Evolutionary conservation across 2,797 vertebrate genomes (phyloP).

Genomic region (Epinephelus malabaricus): DNA sequence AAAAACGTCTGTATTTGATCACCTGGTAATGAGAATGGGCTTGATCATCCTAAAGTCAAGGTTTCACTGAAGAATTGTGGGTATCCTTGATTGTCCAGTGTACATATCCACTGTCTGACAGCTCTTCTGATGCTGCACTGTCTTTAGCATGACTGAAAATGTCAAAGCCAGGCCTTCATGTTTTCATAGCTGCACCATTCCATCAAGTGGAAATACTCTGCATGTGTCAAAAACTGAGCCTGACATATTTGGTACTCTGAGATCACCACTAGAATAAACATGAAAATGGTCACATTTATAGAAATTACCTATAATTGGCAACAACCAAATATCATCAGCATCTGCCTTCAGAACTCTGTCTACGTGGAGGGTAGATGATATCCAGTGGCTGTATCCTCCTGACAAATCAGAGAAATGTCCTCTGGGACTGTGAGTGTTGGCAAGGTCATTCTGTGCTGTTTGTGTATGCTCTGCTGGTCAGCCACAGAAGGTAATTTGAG

Average conservation of each 20-base stretch:
- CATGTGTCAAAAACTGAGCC: background rate
- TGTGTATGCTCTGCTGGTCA: conserved; percentile 70
- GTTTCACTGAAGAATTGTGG: background rate
- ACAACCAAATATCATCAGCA: conserved; percentile 2
- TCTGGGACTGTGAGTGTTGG: conserved; percentile 47
- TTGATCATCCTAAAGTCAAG: background rate
- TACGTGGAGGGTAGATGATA: conserved; percentile 25
- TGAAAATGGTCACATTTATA: background rate
- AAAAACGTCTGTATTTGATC: no score
- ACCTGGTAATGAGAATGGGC: no score
- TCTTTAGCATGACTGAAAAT: background rate
- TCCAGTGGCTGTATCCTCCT: conserved; percentile 20
- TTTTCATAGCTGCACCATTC: background rate
- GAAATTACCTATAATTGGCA: background rate
- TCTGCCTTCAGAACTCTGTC: conserved; percentile 1
- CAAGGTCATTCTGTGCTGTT: conserved; percentile 63
- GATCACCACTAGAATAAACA: background rate
- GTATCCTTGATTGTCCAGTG: no score
- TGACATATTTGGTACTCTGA: background rate
- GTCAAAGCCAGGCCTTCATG: no score
- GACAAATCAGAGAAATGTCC: conserved; percentile 49
- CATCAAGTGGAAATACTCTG: background rate
- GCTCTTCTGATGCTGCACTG: background rate
- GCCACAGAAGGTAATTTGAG: conserved; percentile 63
- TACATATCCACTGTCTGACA: background rate